A percentile compares a stretch with the other conserved stretches of the same genome.
Evolutionary conservation across 2,113 vertebrate species (phyloP).

Genomic region (Merops nubicus): DNA sequence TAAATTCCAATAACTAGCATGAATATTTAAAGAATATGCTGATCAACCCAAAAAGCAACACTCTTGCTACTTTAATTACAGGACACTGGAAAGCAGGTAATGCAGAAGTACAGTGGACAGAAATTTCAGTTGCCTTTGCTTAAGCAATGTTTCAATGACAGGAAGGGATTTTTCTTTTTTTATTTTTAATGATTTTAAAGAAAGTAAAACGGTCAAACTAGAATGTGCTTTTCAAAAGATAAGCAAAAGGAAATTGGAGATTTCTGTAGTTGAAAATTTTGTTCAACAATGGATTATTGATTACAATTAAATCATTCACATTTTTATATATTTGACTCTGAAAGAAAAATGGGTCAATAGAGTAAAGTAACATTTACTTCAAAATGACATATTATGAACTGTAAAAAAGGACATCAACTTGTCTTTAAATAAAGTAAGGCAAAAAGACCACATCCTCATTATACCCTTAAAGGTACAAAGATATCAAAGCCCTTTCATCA

Average conservation of each 20-base stretch:
- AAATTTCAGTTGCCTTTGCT: not conserved
- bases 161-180: not conserved
- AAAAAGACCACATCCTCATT: not conserved
- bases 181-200: not conserved
- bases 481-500: not conserved
- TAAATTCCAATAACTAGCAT: not conserved
- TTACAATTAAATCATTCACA: too few species aligned
- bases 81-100: not conserved
- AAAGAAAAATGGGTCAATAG: not conserved
- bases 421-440: not conserved
- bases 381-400: not conserved
- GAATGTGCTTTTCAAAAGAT: not conserved
- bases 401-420: not conserved
- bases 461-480: not conserved
- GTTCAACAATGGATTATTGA: not conserved
- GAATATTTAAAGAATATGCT: not conserved
- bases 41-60: accelerated
- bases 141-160: not conserved
- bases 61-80: not conserved
- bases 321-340: not conserved
- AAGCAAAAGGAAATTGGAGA: not conserved
- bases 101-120: not conserved
- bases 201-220: not conserved
- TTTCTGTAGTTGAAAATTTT: not conserved
- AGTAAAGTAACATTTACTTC: not conserved